Evolutionary conservation across 2,797 vertebrate genomes (phyloP).

Genomic region (Enteromius unitaeniatus): DNA sequence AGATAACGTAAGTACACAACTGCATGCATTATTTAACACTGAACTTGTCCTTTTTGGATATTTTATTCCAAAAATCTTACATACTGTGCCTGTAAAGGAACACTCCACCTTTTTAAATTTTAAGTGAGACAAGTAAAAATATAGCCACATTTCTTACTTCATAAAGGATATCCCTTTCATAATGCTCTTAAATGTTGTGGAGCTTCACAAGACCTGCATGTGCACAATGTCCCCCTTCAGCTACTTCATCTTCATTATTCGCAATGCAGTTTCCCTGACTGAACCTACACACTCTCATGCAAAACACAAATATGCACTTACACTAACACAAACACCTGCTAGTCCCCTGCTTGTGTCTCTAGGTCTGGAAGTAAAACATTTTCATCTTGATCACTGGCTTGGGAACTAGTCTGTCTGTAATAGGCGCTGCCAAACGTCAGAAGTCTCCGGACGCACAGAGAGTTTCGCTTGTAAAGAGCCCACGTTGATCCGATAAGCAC

Average conservation of each 20-base stretch:
- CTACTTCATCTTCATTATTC: not conserved
- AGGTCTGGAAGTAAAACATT: constrained; percentile 88
- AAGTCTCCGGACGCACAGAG: constrained; percentile 72
- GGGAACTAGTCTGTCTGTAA: constrained; percentile 80
- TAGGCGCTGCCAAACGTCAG: constrained; percentile 76
- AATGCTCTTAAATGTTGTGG: not conserved
- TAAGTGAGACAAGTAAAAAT: constrained; percentile 1
- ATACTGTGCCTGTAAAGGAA: no score
- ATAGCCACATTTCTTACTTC: constrained; percentile 11
- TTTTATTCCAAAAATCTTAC: no score
- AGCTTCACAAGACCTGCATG: constrained; percentile 20
- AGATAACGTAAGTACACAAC: no score
- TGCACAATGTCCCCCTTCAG: not conserved
- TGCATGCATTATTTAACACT: no score
- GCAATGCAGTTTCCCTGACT: constrained; percentile 34
- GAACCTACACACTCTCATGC: not conserved
- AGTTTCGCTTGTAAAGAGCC: constrained; percentile 82
- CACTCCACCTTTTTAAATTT: no score
- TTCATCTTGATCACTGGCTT: constrained; percentile 81
- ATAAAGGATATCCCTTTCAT: constrained; percentile 29
- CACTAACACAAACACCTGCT: constrained; percentile 48
- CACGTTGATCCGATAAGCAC: constrained; percentile 76
- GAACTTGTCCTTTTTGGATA: no score
- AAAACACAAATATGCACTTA: constrained; percentile 23
- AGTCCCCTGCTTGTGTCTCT: constrained; percentile 79